A percentile compares a stretch with the other conserved stretches of the same genome.
Conservation (phyloP, 2,797 vertebrate species). For the Lithobates pipiens region DNA sequence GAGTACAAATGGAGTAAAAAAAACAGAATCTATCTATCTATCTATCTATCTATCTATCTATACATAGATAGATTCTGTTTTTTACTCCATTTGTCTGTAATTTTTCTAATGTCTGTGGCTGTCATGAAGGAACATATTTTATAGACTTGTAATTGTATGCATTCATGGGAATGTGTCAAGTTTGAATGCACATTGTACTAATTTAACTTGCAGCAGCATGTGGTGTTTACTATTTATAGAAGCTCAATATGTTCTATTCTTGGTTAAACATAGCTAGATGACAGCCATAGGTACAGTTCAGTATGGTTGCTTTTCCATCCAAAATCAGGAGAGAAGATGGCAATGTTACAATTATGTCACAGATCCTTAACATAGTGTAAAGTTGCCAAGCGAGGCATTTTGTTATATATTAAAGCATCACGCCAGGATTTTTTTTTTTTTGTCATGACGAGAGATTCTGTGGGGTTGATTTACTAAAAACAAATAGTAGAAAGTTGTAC, state of each 20-base stretch:
- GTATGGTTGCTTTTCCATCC: neutral
- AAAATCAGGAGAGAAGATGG: neutral
- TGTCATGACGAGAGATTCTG: too few relatives aligned
- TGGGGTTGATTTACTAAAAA: too few relatives aligned
- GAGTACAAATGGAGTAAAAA: too few relatives aligned
- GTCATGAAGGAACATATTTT: neutral
- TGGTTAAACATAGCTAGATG: neutral
- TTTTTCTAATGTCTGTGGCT: neutral
- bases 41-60: too few relatives aligned
- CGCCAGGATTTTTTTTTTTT: too few relatives aligned
- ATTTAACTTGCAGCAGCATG: neutral
- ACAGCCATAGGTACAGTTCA: neutral
- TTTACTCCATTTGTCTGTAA: neutral
- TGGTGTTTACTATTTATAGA: neutral
- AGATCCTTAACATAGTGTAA: neutral
- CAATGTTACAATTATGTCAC: neutral
- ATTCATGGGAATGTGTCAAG: neutral
- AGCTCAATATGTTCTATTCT: neutral
- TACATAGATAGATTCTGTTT: too few relatives aligned
- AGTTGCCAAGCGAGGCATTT: neutral
- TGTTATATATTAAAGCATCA: neutral
- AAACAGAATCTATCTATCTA: too few relatives aligned
- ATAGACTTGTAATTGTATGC: neutral
- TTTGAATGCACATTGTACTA: neutral
- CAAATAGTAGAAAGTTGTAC: too few relatives aligned